phyloP scores from a whole-genome alignment of 2,888 invertebrate species.

The Sarcophaga caerulescens region DNA sequence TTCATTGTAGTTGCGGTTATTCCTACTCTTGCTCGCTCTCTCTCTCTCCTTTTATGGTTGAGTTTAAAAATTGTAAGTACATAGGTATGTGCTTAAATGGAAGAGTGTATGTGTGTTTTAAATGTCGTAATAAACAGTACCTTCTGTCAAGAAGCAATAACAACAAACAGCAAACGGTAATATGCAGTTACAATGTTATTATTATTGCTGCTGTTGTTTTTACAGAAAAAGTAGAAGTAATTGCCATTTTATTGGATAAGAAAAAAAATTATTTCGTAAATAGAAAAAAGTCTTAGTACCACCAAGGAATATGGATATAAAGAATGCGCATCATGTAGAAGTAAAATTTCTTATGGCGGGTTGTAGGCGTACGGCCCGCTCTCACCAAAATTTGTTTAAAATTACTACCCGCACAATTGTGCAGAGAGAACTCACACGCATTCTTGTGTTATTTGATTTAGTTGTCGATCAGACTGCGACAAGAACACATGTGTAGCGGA shows the following conservation, averaged over 20 bases:
- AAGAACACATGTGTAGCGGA: too few relatives aligned
- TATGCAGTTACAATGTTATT: slow-evolving; percentile 10
- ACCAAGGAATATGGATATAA: too few relatives aligned
- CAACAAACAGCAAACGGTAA: slow-evolving; percentile 24
- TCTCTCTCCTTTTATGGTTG: neutral
- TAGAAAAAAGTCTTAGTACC: too few relatives aligned
- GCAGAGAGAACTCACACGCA: too few relatives aligned
- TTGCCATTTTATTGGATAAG: neutral
- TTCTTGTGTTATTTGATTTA: too few relatives aligned
- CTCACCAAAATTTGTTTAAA: too few relatives aligned
- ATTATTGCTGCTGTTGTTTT: neutral
- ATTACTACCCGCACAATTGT: too few relatives aligned
- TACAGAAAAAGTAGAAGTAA: neutral
- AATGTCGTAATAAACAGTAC: slow-evolving; percentile 48
- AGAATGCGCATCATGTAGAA: too few relatives aligned
- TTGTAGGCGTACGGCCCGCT: too few relatives aligned
- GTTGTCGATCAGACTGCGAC: too few relatives aligned
- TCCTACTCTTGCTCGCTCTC: too few relatives aligned
- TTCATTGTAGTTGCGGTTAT: neutral
- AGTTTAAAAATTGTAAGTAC: neutral
- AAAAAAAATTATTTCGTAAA: neutral
- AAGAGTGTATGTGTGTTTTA: slow-evolving; percentile 16
- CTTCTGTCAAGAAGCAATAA: slow-evolving; percentile 51
- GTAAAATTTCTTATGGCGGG: too few relatives aligned
- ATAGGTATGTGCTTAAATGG: neutral